Evolutionary conservation across 1,140 invertebrate genomes (phyloP).

Genomic region (Trypoxylus dichotomus): DNA sequence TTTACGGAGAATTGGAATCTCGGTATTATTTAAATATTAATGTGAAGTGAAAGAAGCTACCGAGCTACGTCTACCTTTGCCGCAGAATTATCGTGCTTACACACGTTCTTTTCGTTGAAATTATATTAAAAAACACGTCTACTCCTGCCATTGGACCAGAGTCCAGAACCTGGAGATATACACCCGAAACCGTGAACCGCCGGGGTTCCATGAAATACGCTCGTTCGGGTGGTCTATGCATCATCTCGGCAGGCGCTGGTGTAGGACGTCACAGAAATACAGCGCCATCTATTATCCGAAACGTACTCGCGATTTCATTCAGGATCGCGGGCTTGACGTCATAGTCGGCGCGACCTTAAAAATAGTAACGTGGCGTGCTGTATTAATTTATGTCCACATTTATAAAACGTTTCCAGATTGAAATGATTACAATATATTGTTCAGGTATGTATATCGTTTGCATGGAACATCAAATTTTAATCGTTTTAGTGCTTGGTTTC

Average conservation of each 20-base stretch:
- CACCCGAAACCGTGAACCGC: neutral
- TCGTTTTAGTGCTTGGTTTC: neutral
- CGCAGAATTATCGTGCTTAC: neutral
- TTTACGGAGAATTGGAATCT: too few relatives aligned
- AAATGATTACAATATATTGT: neutral
- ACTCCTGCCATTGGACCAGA: neutral
- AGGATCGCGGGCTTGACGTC: neutral
- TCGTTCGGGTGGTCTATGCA: constrained; percentile 36
- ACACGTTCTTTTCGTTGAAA: neutral
- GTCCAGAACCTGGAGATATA: neutral
- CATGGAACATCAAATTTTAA: neutral
- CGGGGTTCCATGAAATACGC: constrained; percentile 9
- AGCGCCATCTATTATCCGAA: constrained; percentile 34
- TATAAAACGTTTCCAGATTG: neutral
- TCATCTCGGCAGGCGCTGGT: constrained; percentile 38
- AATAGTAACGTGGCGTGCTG: constrained; percentile 3
- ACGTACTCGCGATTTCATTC: constrained; percentile 31
- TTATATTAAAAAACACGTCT: neutral
- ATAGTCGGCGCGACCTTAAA: neutral
- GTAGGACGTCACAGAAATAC: constrained; percentile 35
- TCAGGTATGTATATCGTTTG: neutral
- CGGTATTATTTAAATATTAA: too few relatives aligned
- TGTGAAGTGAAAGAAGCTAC: too few relatives aligned
- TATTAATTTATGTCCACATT: neutral
- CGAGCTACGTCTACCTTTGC: too few relatives aligned